phyloP scores from a whole-genome alignment of 2,888 invertebrate genomes.

The Phortica okadai region DNA sequence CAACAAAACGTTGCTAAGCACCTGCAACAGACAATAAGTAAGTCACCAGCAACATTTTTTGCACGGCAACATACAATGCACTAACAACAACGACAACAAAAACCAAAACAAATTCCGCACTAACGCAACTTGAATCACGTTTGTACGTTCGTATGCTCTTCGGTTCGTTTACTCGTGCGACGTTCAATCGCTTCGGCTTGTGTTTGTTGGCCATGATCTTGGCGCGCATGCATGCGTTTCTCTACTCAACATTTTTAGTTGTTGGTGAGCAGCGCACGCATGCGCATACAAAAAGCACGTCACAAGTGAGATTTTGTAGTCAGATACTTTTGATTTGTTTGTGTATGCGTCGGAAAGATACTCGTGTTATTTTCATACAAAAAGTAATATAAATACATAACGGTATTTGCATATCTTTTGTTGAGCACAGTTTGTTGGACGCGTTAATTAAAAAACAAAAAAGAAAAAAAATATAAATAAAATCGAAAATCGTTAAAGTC shows the following conservation, averaged over 20 bases:
- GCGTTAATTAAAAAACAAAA: background rate
- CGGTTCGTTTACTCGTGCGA: background rate
- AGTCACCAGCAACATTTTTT: conserved; percentile 9
- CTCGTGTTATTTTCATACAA: background rate
- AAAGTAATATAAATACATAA: background rate
- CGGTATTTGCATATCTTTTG: conserved; percentile 21
- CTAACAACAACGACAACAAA: background rate
- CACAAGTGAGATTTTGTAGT: background rate
- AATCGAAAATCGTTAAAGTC: no score
- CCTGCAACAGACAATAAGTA: background rate
- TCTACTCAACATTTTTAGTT: conserved; percentile 57
- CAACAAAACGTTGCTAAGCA: conserved; percentile 20
- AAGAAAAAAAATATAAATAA: no score
- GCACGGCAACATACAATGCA: background rate
- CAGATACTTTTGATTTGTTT: background rate
- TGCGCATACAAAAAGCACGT: conserved; percentile 55
- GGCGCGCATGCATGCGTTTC: conserved; percentile 40
- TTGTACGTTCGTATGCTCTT: background rate
- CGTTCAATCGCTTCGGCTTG: background rate
- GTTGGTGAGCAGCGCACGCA: conserved; percentile 65
- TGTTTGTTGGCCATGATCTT: conserved; percentile 59
- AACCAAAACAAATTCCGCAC: background rate
- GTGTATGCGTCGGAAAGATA: background rate
- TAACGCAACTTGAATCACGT: conserved; percentile 3
- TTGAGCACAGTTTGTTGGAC: background rate